phyloP scores from a whole-genome alignment of 2,113 vertebrate species.

The Xiphophorus hellerii region DNA sequence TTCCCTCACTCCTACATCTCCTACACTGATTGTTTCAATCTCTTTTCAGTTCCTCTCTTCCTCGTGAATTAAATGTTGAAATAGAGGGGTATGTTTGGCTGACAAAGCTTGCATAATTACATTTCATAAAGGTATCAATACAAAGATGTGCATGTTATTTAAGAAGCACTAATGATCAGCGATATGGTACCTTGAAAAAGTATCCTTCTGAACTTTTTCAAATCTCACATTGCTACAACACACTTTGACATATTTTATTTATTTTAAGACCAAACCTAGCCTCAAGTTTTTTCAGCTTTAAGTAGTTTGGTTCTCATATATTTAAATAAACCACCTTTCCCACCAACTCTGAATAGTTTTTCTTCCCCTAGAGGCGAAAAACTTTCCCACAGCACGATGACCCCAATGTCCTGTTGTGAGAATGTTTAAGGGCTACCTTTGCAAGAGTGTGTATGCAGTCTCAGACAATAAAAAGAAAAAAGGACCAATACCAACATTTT shows the following conservation, averaged over 20 bases:
- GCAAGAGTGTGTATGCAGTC: background rate
- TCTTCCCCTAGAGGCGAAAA: background rate
- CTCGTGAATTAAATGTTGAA: constrained; percentile 36
- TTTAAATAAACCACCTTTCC: background rate
- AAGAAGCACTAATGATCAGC: background rate
- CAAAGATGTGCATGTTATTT: constrained; percentile 1
- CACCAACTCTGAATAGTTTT: background rate
- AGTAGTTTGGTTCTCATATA: background rate
- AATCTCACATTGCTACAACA: background rate
- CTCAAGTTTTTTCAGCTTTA: background rate
- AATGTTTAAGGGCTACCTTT: no score
- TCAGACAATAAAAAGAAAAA: background rate
- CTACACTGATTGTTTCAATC: constrained; percentile 38
- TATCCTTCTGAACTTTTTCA: background rate
- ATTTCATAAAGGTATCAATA: constrained; percentile 12
- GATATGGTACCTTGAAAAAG: background rate
- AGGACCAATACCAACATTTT: background rate
- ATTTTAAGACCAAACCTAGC: background rate
- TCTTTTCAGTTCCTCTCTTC: background rate
- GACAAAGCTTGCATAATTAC: constrained; percentile 14
- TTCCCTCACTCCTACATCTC: constrained; percentile 1
- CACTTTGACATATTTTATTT: background rate
- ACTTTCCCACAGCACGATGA: background rate
- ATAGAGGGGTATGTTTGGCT: constrained; percentile 24
- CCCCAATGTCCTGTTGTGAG: background rate